A percentile compares a stretch with the other conserved stretches of the same genome.
Evolutionary conservation across 2,888 invertebrate genomes (phyloP).

Genomic region (Drosophila neonasuta): DNA sequence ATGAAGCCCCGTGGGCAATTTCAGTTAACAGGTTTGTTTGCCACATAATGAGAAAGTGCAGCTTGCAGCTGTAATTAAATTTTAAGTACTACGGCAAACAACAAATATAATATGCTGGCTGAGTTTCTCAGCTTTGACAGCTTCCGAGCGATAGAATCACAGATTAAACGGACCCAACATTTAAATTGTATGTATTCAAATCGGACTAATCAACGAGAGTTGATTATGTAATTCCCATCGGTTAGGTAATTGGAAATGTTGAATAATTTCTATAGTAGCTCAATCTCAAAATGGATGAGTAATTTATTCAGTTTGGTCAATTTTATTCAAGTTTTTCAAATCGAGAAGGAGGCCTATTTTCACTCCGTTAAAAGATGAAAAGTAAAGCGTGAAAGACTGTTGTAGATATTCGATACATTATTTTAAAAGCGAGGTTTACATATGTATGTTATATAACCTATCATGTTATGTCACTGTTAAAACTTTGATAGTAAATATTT

Average conservation of each 20-base stretch:
- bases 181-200: not conserved
- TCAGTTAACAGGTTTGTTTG: conserved; percentile 21
- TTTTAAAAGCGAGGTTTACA: no score
- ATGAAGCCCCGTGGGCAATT: conserved; percentile 18
- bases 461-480: no score
- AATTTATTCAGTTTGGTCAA: not conserved
- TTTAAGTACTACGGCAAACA: conserved; percentile 43
- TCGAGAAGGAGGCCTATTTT: no score
- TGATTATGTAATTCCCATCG: not conserved
- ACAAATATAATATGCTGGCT: conserved; percentile 9
- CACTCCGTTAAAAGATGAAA: no score
- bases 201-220: conserved; percentile 11
- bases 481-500: no score
- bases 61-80: conserved; percentile 48
- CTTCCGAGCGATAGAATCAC: not conserved
- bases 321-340: no score
- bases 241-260: not conserved
- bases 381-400: no score
- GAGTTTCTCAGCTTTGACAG: not conserved
- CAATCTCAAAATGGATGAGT: not conserved
- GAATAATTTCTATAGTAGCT: not conserved
- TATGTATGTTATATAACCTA: no score
- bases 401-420: no score
- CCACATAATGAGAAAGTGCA: conserved; percentile 45
- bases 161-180: conserved; percentile 3